Conservation (phyloP, 1,140 invertebrate genomes). For the Zaprionus kolodkinae region DNA sequence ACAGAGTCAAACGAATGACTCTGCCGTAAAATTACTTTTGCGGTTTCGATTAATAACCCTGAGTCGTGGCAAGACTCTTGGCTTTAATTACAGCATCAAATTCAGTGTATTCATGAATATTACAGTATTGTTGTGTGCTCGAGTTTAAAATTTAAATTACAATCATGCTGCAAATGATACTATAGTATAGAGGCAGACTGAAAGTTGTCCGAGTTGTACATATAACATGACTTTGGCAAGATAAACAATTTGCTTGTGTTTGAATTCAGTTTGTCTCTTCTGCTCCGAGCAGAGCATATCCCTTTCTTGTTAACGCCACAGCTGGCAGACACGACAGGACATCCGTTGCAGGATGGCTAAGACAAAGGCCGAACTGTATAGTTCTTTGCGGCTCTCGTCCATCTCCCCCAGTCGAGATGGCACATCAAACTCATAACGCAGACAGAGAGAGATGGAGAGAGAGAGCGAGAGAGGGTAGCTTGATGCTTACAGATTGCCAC, state of each 20-base stretch:
- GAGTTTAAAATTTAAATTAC: constrained; percentile 62
- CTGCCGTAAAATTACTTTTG: not conserved
- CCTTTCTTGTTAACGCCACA: constrained; percentile 65
- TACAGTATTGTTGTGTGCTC: constrained; percentile 11
- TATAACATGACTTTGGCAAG: constrained; percentile 70
- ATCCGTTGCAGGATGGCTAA: constrained; percentile 58
- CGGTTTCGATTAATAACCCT: not conserved
- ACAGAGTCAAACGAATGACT: not conserved
- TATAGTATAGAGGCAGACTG: not conserved
- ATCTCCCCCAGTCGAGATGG: not conserved
- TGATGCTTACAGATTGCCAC: constrained; percentile 49
- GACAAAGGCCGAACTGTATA: constrained; percentile 37
- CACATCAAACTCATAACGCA: constrained; percentile 63
- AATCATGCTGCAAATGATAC: constrained; percentile 35
- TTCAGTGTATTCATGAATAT: constrained; percentile 36
- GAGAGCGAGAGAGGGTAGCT: constrained; percentile 29
- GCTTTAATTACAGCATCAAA: constrained; percentile 58
- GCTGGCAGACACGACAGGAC: constrained; percentile 57
- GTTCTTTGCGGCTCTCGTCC: not conserved
- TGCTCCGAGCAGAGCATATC: constrained; percentile 23
- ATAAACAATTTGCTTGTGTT: constrained; percentile 74
- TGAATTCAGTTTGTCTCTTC: constrained; percentile 36
- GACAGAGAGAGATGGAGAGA: constrained; percentile 36
- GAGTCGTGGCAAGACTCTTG: not conserved
- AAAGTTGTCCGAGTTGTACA: constrained; percentile 44